Conservation (phyloP, 2,888 invertebrate genomes). For the Drosophila glabriapex region DNA sequence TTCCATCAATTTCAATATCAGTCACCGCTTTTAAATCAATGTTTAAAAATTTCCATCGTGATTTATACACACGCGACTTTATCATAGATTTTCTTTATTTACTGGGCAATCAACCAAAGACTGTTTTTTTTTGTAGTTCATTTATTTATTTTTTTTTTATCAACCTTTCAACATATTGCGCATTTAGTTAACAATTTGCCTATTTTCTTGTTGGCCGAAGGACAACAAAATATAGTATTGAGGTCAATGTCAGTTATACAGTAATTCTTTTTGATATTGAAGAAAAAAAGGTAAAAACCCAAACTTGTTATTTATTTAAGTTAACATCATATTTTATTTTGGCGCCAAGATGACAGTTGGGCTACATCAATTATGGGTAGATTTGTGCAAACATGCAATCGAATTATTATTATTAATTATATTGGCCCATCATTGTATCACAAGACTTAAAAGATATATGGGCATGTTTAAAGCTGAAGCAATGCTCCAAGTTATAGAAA, state of each 20-base stretch:
- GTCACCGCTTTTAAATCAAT: constrained; percentile 27
- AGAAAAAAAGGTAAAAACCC: background rate
- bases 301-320: constrained; percentile 28
- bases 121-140: background rate
- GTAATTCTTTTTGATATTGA: constrained; percentile 36
- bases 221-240: constrained; percentile 35
- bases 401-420: constrained; percentile 72
- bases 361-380: constrained; percentile 52
- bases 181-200: constrained; percentile 40
- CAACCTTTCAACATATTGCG: constrained; percentile 34
- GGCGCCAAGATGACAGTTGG: constrained; percentile 11
- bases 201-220: constrained; percentile 34
- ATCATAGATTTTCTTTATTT: constrained; percentile 59
- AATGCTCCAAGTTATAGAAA: constrained; percentile 32
- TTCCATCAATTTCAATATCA: constrained; percentile 46
- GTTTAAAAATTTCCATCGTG: constrained; percentile 5
- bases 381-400: constrained; percentile 62
- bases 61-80: constrained; percentile 28
- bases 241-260: constrained; percentile 64
- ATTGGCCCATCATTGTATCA: constrained; percentile 75
- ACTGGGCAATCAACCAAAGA: constrained; percentile 27
- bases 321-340: constrained; percentile 24
- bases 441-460: constrained; percentile 74
- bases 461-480: constrained; percentile 3
- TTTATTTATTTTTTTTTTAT: constrained; percentile 14